These are phyloP conservation scores for Natrix natrix DNA, from an alignment of 2,797 vertebrate genomes.

Conservation along the genomic window DNA sequence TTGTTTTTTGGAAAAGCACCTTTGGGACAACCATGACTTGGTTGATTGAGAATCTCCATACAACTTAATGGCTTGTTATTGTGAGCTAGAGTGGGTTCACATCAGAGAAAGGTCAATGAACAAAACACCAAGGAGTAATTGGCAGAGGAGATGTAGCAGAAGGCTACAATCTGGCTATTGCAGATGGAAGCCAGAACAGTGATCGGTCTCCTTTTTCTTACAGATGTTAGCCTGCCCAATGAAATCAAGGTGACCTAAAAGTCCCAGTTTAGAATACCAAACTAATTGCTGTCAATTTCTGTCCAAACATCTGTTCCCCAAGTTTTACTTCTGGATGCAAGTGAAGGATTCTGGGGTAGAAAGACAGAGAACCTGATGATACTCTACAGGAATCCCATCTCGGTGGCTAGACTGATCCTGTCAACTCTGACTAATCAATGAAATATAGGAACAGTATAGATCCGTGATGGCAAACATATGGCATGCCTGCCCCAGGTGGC, in stretches of 20 bases:
- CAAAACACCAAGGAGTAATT: background rate
- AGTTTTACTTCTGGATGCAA: background rate
- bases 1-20: too few species aligned
- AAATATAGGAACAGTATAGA: background rate
- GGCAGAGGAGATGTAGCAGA: background rate
- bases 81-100: background rate
- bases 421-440: background rate
- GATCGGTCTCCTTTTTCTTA: background rate
- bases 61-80: background rate
- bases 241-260: background rate
- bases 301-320: background rate
- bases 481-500: too few species aligned
- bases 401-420: background rate
- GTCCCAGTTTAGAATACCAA: background rate
- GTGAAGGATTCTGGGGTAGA: background rate
- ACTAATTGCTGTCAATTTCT: background rate
- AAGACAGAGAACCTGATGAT: background rate
- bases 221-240: background rate
- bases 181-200: background rate
- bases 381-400: background rate
- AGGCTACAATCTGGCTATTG: background rate
- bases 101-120: background rate
- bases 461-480: too few species aligned
- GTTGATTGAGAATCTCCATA: background rate
- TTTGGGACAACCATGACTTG: background rate